A percentile compares a stretch with the other conserved stretches of the same genome.
Evolutionary conservation across 2,113 vertebrate species (phyloP).

Genomic region (Carassius gibelio): DNA sequence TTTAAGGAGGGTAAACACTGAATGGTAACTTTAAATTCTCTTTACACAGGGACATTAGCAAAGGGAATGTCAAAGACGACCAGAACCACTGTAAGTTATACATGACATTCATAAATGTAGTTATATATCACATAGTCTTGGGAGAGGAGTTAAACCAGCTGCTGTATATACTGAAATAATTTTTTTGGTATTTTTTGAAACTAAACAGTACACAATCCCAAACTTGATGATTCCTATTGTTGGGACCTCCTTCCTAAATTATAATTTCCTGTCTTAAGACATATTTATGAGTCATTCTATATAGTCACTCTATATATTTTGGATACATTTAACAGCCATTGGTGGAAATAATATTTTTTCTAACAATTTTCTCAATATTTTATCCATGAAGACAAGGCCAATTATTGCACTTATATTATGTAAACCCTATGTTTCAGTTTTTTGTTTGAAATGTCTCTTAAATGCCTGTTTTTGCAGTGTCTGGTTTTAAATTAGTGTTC

Average conservation of each 20-base stretch:
- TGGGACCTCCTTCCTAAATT: background rate
- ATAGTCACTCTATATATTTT: background rate
- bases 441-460: background rate
- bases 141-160: background rate
- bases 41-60: constrained; percentile 50
- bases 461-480: background rate
- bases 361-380: background rate
- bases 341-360: background rate
- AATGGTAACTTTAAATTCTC: background rate
- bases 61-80: constrained; percentile 38
- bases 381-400: background rate
- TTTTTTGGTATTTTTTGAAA: background rate
- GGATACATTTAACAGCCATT: background rate
- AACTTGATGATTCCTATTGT: background rate
- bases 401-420: background rate
- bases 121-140: background rate
- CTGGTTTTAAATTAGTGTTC: background rate
- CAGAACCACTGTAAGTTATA: constrained; percentile 47
- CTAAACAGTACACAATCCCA: background rate
- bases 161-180: background rate
- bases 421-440: background rate
- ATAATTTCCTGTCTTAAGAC: background rate
- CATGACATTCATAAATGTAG: background rate
- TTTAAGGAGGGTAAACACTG: too few species aligned
- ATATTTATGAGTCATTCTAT: background rate